Conservation (phyloP, 1,140 invertebrate genomes). For the Caerostris extrusa region DNA sequence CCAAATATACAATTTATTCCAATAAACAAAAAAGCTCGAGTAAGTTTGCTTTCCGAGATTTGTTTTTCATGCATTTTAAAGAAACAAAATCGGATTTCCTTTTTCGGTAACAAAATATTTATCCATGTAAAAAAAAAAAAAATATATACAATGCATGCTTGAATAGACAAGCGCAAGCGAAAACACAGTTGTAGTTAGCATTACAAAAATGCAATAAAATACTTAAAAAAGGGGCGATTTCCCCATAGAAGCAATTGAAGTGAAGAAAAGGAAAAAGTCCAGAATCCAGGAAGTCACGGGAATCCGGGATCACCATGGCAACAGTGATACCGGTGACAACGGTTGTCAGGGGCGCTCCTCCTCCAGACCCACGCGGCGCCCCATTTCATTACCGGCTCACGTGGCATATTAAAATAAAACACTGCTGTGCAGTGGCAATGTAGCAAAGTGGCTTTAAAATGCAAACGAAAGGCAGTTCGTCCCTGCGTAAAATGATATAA, state of each 20-base stretch:
- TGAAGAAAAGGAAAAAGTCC: not conserved
- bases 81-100: not conserved
- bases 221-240: not conserved
- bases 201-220: constrained; percentile 33
- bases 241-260: not conserved
- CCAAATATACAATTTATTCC: too few species aligned
- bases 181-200: not conserved
- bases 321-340: constrained; percentile 32
- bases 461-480: not conserved
- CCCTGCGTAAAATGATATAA: not conserved
- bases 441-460: not conserved
- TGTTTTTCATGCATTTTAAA: not conserved
- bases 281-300: not conserved
- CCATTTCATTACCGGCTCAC: constrained; percentile 42
- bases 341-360: not conserved
- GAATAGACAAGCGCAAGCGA: not conserved
- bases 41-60: not conserved
- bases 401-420: constrained; percentile 43
- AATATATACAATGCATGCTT: not conserved
- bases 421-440: not conserved
- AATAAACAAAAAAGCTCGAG: not conserved
- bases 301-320: constrained; percentile 25
- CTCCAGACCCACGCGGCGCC: not conserved
- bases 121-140: not conserved
- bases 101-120: not conserved